These are phyloP conservation scores for Bolborhynchus lineola DNA, from an alignment of 2,113 vertebrate species.

Conservation along the genomic window DNA sequence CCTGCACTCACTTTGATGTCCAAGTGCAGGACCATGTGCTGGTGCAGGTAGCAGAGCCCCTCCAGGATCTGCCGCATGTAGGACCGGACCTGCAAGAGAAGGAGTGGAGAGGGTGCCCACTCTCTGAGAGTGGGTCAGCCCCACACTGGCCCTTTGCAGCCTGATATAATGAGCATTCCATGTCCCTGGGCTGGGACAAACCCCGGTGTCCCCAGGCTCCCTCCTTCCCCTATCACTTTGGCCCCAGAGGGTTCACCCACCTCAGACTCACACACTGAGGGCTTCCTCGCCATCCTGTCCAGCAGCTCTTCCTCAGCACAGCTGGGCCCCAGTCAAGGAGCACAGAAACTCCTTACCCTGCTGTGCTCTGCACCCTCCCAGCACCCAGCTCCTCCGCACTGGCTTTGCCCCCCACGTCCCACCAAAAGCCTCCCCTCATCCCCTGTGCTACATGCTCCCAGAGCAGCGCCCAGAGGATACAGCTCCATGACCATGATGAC, in stretches of 20 bases:
- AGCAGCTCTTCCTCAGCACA: conserved; percentile 90
- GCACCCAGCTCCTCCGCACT: not conserved
- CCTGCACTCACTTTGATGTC: conserved; percentile 87
- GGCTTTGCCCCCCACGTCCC: fast-evolving
- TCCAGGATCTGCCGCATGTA: conserved; percentile 89
- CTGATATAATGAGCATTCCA: not conserved
- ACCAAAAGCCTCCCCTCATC: not conserved
- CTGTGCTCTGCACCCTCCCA: not conserved
- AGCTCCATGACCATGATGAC: conserved; percentile 91
- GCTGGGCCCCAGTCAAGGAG: conserved; percentile 77
- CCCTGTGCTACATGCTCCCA: fast-evolving
- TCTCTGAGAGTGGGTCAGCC: not conserved
- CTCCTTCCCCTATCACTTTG: not conserved
- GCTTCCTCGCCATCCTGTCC: conserved; percentile 88
- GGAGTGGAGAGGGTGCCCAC: not conserved
- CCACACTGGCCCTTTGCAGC: not conserved
- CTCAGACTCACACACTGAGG: conserved; percentile 87
- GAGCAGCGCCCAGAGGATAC: conserved; percentile 78
- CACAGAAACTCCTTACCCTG: not conserved
- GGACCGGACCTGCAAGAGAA: conserved; percentile 81
- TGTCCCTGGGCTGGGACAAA: not conserved
- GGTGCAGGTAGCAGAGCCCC: conserved; percentile 89
- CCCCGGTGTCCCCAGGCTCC: not conserved
- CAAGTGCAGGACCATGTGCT: conserved; percentile 86
- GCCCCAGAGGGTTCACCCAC: conserved; percentile 71